These are phyloP conservation scores for Paradisaea rubra DNA, from an alignment of 2,113 vertebrate genomes.

Conservation along the genomic window DNA sequence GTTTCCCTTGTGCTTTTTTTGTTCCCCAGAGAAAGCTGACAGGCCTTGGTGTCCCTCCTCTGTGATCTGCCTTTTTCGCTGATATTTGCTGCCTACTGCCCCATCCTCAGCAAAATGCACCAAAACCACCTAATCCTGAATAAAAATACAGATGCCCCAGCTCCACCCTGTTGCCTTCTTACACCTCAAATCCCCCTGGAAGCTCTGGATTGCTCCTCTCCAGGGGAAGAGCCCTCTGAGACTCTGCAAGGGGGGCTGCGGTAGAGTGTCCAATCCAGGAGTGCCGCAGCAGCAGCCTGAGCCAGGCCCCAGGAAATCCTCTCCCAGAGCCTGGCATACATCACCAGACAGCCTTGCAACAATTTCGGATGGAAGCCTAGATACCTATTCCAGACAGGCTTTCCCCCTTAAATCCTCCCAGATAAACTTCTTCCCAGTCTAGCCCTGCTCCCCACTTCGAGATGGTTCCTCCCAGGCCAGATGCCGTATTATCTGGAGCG, in stretches of 20 bases:
- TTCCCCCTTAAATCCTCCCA: background rate
- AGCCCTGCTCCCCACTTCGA: background rate
- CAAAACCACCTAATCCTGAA: background rate
- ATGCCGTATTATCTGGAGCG: slow-evolving; percentile 22
- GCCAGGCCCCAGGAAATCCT: background rate
- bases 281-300: background rate
- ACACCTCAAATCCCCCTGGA: background rate
- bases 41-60: background rate
- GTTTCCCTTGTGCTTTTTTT: background rate
- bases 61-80: background rate
- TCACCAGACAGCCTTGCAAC: background rate
- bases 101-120: background rate
- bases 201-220: background rate
- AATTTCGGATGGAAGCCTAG: background rate
- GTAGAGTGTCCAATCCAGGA: background rate
- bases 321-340: background rate
- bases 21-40: background rate
- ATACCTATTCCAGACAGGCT: fast-evolving
- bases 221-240: background rate
- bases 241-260: background rate
- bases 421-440: background rate
- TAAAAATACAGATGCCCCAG: background rate
- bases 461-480: slow-evolving; percentile 57
- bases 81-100: background rate
- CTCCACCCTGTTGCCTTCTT: background rate